These are phyloP conservation scores for Drosophila neotestacea DNA, from an alignment of 2,888 invertebrate genomes.

Conservation along the genomic window DNA sequence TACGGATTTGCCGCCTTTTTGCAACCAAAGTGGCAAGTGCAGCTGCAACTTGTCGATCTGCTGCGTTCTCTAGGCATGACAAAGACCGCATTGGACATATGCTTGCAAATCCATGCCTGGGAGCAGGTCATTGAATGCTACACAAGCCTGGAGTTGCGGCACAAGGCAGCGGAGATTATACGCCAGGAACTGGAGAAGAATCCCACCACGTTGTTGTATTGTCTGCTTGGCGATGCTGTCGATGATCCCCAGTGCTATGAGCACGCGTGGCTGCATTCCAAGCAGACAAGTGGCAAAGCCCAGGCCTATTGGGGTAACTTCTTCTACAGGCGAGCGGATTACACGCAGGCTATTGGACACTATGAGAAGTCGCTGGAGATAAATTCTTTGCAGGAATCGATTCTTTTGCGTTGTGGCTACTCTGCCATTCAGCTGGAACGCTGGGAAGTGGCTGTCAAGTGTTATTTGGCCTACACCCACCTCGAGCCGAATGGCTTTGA, in stretches of 20 bases:
- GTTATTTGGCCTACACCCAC: conserved; percentile 94
- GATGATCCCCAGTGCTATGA: conserved; percentile 93
- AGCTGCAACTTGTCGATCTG: conserved; percentile 91
- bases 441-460: conserved; percentile 93
- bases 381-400: conserved; percentile 94
- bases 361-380: conserved; percentile 93
- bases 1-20: conserved; percentile 90
- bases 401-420: conserved; percentile 95
- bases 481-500: conserved; percentile 96
- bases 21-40: conserved; percentile 91
- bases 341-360: conserved; percentile 92
- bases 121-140: conserved; percentile 97
- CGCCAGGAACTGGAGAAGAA: conserved; percentile 91
- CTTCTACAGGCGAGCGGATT: conserved; percentile 91
- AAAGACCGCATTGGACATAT: conserved; percentile 93
- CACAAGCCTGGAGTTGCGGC: conserved; percentile 91
- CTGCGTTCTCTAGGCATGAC: conserved; percentile 92
- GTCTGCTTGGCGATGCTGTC: conserved; percentile 95
- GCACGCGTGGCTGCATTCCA: conserved; percentile 96
- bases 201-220: conserved; percentile 94
- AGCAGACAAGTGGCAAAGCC: conserved; percentile 92
- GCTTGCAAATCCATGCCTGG: conserved; percentile 92
- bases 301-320: conserved; percentile 95
- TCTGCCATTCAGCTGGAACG: conserved; percentile 92
- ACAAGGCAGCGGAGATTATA: conserved; percentile 96